Conservation (phyloP, 2,888 invertebrate genomes). For the Acronicta alni region DNA sequence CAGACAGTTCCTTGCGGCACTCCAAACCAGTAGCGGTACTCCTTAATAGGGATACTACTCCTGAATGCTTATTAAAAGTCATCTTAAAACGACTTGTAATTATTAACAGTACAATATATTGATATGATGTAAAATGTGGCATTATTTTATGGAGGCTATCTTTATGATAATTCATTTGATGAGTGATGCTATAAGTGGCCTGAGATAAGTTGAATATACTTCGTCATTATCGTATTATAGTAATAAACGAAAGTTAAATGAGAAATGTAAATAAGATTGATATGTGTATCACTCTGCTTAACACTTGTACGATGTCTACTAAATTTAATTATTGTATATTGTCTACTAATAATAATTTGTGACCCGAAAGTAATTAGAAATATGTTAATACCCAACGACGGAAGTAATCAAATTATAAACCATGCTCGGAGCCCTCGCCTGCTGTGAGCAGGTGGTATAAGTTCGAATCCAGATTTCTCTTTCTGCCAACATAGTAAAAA, state of each 20-base stretch:
- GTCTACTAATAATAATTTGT: too few relatives aligned
- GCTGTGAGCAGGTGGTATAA: too few relatives aligned
- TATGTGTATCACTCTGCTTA: too few relatives aligned
- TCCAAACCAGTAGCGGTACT: constrained; percentile 69
- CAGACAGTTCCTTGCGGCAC: constrained; percentile 69
- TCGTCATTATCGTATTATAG: constrained; percentile 21
- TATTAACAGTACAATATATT: constrained; percentile 49
- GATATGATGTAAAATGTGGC: constrained; percentile 16
- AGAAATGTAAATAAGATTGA: too few relatives aligned
- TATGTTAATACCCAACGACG: too few relatives aligned
- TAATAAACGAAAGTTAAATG: background rate
- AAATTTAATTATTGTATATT: too few relatives aligned
- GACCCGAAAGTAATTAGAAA: too few relatives aligned
- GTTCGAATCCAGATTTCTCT: too few relatives aligned
- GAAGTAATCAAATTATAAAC: too few relatives aligned
- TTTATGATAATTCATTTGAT: constrained; percentile 26
- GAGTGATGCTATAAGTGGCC: constrained; percentile 19
- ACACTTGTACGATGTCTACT: too few relatives aligned
- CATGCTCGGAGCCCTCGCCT: too few relatives aligned
- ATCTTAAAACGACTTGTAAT: constrained; percentile 40
- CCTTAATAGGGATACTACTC: constrained; percentile 56
- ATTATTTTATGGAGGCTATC: constrained; percentile 12
- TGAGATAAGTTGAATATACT: constrained; percentile 28
- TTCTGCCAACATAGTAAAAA: too few relatives aligned
- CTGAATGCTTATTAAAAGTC: constrained; percentile 48